Evolutionary conservation across 2,113 vertebrate genomes (phyloP), one percentile per base, ranked within the genome.

Genomic region (Neodon shergylaensis): DNA sequence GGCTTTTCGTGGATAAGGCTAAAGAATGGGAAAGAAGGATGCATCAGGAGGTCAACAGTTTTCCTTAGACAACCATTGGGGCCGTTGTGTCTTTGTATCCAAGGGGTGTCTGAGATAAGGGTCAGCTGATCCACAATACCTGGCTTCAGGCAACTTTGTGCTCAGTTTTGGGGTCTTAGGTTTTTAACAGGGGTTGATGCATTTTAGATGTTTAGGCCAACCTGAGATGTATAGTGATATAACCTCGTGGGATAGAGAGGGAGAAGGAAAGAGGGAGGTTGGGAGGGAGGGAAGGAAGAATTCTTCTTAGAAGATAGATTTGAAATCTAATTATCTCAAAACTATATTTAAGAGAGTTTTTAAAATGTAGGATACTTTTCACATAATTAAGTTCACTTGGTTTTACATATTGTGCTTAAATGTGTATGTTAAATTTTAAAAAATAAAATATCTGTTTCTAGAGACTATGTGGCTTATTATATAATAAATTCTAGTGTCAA

Each of bases 241-340:
- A 36, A 36, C 7, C 31, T 2, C 76, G 33, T 31, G 31, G 11
- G 4, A 54, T 12, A 24, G 2, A 17, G n/a, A 85, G 9, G 28
- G 9, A 13, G 28, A 31, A 7, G 10, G 16, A 31, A 17, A 8
- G 24, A 47, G 63, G 19, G 44, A 68, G 4, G 11, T 17, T 13
- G 19, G 44, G 42, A 21, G 7, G 10, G 19, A 47, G 4, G 9
- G 49, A n/a, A 10, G 17, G 49, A n/a, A n/a, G 78, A 58, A 63
- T 39, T 65, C 26, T 47, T 17, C 16, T 93, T 83, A 63, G 26
- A 65, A 76, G 2, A 81, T 17, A 76, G 1, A 6, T 66, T 79
- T 92, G 81, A 81, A 95, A 61, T 9, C 33, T 94, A 10, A 22
- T 52, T 61, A 95, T 77, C 94, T 72, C 70, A 88, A 84, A 96